phyloP scores from a whole-genome alignment of 2,888 invertebrate species.

The Drosophila dives region DNA sequence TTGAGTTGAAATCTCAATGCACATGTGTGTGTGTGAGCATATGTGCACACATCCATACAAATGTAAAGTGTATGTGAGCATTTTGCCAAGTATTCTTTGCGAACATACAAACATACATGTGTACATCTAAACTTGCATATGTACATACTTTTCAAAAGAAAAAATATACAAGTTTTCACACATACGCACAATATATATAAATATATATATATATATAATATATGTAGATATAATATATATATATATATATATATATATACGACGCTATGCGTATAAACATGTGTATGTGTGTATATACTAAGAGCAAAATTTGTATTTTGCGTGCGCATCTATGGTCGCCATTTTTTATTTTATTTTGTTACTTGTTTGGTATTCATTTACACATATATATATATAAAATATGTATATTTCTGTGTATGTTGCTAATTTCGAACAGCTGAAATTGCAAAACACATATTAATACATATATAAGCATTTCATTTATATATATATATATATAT shows the following conservation, averaged over 20 bases:
- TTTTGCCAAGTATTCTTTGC: conserved; percentile 17
- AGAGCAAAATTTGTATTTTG: conserved; percentile 65
- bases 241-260: neutral
- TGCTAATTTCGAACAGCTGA: conserved; percentile 39
- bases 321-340: conserved; percentile 75
- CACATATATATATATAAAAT: neutral
- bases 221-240: neutral
- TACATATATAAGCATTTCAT: neutral
- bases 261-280: conserved; percentile 19
- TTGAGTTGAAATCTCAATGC: conserved; percentile 39
- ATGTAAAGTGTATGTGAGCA: conserved; percentile 2
- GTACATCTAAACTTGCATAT: conserved; percentile 9
- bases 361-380: conserved; percentile 29
- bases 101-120: conserved; percentile 6
- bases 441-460: conserved; percentile 24
- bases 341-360: conserved; percentile 67
- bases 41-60: conserved; percentile 18
- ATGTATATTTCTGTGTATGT: conserved; percentile 7
- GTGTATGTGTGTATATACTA: conserved; percentile 18
- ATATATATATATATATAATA: conserved; percentile 9
- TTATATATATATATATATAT: conserved; percentile 10
- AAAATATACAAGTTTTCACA: conserved; percentile 20
- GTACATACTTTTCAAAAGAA: conserved; percentile 7
- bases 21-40: conserved; percentile 29
- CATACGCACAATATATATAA: neutral